Percentiles rank a stretch among this genome's conserved stretches.
Evolutionary conservation across 2,888 invertebrate species (phyloP).

Genomic region (Stegana nigrithorax): DNA sequence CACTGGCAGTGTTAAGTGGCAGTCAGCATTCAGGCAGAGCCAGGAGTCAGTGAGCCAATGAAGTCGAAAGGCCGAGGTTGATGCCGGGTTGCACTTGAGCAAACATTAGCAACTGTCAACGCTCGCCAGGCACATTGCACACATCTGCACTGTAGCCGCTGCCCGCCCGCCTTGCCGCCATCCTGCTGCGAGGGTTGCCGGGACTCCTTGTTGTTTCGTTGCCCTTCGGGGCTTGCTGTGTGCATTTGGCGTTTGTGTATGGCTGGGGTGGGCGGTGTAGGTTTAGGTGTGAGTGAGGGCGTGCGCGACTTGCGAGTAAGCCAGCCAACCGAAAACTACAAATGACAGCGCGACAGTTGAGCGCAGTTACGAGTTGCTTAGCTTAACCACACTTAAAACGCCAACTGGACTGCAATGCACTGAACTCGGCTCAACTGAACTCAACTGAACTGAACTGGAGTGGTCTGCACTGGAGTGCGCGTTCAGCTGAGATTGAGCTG

Average conservation of each 20-base stretch:
- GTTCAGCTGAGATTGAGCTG: too few species aligned
- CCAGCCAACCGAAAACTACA: not conserved
- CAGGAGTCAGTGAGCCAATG: not conserved
- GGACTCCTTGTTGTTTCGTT: not conserved
- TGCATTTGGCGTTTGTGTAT: too few species aligned
- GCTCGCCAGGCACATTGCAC: not conserved
- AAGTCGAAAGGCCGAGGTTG: not conserved
- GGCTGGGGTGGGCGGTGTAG: slow-evolving; percentile 4
- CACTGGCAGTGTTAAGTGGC: slow-evolving; percentile 14
- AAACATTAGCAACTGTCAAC: slow-evolving; percentile 17
- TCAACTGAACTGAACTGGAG: too few species aligned
- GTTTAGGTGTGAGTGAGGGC: not conserved
- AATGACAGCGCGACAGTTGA: slow-evolving; percentile 5
- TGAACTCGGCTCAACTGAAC: too few species aligned
- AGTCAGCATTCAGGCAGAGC: not conserved
- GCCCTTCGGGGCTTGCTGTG: not conserved
- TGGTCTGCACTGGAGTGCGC: too few species aligned
- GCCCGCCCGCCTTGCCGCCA: not conserved
- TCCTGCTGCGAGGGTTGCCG: not conserved
- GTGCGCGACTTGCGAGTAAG: not conserved
- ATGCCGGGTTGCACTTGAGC: slow-evolving; percentile 1
- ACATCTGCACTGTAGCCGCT: not conserved
- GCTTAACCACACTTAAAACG: slow-evolving; percentile 2
- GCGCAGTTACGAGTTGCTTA: too few species aligned
- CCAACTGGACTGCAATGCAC: too few species aligned